phyloP scores from a whole-genome alignment of 2,113 vertebrate genomes.

The Gobius niger region DNA sequence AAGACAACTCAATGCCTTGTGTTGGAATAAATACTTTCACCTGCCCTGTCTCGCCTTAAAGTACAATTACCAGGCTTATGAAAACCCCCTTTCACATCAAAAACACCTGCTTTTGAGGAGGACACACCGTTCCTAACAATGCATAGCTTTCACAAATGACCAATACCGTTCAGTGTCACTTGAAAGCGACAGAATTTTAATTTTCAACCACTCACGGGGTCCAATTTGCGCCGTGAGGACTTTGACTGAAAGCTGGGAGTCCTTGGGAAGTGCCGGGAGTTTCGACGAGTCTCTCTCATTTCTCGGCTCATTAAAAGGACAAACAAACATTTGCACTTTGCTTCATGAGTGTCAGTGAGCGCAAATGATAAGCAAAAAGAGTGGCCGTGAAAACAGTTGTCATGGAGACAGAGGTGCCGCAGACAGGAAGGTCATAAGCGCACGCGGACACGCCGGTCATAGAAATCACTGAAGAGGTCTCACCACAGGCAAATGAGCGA shows the following conservation, averaged over 20 bases:
- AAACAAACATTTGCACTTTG: constrained; percentile 9
- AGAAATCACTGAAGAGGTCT: too few species aligned
- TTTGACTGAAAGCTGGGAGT: background rate
- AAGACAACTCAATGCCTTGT: too few species aligned
- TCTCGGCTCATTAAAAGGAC: constrained; percentile 4
- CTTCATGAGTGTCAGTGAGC: constrained; percentile 30
- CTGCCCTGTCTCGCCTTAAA: too few species aligned
- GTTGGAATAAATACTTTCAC: too few species aligned
- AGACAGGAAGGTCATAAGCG: constrained; percentile 57
- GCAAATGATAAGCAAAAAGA: constrained; percentile 48
- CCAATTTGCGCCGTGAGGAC: background rate
- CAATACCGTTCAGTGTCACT: background rate
- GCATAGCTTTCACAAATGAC: background rate
- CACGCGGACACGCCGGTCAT: constrained; percentile 35
- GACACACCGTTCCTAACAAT: too few species aligned
- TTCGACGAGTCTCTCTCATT: background rate
- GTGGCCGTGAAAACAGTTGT: constrained; percentile 55
- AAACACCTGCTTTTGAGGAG: too few species aligned
- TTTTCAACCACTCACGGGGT: background rate
- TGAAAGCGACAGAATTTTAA: background rate
- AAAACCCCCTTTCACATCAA: too few species aligned
- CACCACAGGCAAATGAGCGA: too few species aligned
- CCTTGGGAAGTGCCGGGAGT: too few species aligned
- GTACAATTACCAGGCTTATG: too few species aligned
- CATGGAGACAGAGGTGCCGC: constrained; percentile 51